A percentile compares a stretch with the other conserved stretches of the same genome.
Conservation (phyloP, 2,797 vertebrate genomes). For the Tapera naevia region DNA sequence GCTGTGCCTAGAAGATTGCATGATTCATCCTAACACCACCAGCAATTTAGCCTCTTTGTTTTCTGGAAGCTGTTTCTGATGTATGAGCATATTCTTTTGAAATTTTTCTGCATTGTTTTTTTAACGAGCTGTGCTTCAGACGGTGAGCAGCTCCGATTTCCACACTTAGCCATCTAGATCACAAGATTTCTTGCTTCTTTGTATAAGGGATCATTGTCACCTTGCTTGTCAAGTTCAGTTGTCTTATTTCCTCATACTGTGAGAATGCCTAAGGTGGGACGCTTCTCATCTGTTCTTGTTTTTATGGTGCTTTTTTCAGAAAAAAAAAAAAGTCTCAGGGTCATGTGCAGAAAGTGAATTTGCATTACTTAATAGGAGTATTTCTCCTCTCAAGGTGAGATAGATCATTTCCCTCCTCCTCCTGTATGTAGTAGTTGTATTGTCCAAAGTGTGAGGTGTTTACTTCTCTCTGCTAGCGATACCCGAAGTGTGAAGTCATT, state of each 20-base stretch:
- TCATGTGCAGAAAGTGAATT: neutral
- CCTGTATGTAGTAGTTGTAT: rapidly evolving
- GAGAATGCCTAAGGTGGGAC: neutral
- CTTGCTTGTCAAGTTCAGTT: neutral
- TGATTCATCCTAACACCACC: neutral
- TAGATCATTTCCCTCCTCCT: rapidly evolving
- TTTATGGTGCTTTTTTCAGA: neutral
- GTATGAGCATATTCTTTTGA: neutral
- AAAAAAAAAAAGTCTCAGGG: too few relatives aligned
- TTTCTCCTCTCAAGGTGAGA: neutral
- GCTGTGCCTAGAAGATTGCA: neutral
- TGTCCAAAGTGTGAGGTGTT: neutral
- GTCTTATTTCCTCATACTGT: neutral
- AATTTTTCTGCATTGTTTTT: neutral
- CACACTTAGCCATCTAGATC: neutral
- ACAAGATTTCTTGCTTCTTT: neutral
- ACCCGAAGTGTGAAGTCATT: neutral
- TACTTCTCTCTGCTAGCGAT: neutral
- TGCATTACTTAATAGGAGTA: neutral
- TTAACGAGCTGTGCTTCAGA: neutral
- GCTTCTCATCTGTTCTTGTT: neutral
- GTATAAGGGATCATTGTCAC: neutral
- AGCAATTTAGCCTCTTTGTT: neutral
- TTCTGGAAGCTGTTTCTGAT: neutral
- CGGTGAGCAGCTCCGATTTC: neutral